Percentiles rank a stretch among this genome's conserved stretches.
Evolutionary conservation across 2,113 vertebrate genomes (phyloP).

Genomic region (Ammodytes marinus): DNA sequence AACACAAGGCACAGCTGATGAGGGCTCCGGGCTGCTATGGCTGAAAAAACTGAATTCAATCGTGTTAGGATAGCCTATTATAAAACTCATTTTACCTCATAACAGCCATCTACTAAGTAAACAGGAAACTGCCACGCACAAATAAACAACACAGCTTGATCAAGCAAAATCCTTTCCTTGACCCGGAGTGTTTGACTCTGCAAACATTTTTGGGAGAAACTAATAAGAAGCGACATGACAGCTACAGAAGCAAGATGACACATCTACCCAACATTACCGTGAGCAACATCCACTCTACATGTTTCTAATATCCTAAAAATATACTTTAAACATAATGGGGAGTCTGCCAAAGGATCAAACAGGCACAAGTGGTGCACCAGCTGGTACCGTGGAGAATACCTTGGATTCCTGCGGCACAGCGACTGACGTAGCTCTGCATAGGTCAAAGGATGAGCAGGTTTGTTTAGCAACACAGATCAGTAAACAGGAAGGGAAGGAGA

Average conservation of each 20-base stretch:
- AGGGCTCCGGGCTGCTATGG: too few species aligned
- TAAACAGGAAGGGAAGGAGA: slow-evolving; percentile 42
- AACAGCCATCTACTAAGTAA: slow-evolving; percentile 36
- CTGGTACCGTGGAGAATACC: slow-evolving; percentile 75
- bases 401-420: slow-evolving; percentile 63
- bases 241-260: slow-evolving; percentile 58
- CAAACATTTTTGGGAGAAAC: slow-evolving; percentile 42
- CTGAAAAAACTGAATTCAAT: background rate
- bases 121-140: slow-evolving; percentile 25
- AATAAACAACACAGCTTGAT: slow-evolving; percentile 54
- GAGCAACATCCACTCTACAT: slow-evolving; percentile 55
- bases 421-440: slow-evolving; percentile 59
- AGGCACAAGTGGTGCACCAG: slow-evolving; percentile 77
- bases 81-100: background rate
- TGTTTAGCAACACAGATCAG: slow-evolving; percentile 63
- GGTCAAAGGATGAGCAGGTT: slow-evolving; percentile 67
- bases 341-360: slow-evolving; percentile 78
- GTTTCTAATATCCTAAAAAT: slow-evolving; percentile 74
- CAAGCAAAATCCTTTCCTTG: slow-evolving; percentile 29
- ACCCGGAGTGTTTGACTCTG: slow-evolving; percentile 27
- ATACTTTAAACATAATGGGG: slow-evolving; percentile 61
- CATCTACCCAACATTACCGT: slow-evolving; percentile 61
- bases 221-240: slow-evolving; percentile 58
- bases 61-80: background rate
- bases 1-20: too few species aligned